Base-by-base conservation (phyloP, 2,797 vertebrate genomes). In the Neoniphon sammara region DNA sequence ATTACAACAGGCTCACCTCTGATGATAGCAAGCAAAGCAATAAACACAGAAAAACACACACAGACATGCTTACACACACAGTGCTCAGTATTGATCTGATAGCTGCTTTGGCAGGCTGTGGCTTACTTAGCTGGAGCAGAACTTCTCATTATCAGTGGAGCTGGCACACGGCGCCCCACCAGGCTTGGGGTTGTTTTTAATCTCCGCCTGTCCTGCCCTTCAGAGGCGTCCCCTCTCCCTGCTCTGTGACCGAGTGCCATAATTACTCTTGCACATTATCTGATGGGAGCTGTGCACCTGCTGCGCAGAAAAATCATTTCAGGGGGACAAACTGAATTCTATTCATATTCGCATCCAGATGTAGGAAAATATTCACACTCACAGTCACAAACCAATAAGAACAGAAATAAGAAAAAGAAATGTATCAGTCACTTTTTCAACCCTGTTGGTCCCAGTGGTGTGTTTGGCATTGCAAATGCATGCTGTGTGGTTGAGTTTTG, bases 1-100 rank as follows among this genome's bases (percentile, higher is more conserved):
- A 91, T 92, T 91, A 90, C 82, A 87, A 85, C 77, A 70, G 86
- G 87, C 80, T 86, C 82, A 88, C 87, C 85, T 90, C 86, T 78
- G 89, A 88, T 87, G 85, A 90, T 78, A 86, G 72, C 70, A 81
- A 85, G 80, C 85, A 87, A 83, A 81, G 73, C 77, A 88, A 87
- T 91, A 87, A 90, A 83, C 88, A 88, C 64, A 42, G n/a, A 34
- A 5, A 39, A 23, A 46, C 59, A 46, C 59, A 59, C 59, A 46
- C 31, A 20, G 17, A 7, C 52, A 46, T 25, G 30, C 49, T 21
- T 17, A 14, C 77, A 71, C 81, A 83, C 70, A 70, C 76, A 60
- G 58, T 6, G 80, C 73, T 85, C 73, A 56, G 79, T 73, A 66
- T 66, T 71, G 82, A 89, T 91, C 77, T 89, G 81, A 88, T 88